A percentile compares a stretch with the other conserved stretches of the same genome.
Conservation (phyloP, 2,797 vertebrate genomes). For the Enoplosus armatus region DNA sequence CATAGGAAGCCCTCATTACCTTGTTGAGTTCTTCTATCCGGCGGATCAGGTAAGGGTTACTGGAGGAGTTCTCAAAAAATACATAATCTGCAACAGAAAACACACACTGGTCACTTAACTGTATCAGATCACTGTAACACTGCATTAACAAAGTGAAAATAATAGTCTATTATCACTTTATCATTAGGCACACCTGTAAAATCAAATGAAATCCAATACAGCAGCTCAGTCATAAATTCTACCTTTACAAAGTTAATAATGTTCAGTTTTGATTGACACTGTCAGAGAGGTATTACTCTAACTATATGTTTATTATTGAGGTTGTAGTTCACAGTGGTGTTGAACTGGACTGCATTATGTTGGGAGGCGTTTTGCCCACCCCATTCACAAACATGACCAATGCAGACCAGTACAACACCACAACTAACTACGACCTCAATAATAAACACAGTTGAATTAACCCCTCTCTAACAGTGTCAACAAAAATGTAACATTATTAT, state of each 20-base stretch:
- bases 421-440: background rate
- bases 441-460: background rate
- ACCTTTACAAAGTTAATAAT: background rate
- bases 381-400: background rate
- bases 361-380: background rate
- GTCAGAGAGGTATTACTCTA: background rate
- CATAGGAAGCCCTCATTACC: slow-evolving; percentile 81
- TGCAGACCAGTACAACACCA: background rate
- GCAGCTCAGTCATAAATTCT: background rate
- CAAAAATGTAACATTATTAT: background rate
- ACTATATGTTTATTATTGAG: background rate
- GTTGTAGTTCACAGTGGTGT: background rate
- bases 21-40: slow-evolving; percentile 99
- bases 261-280: background rate
- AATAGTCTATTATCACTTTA: background rate
- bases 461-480: background rate
- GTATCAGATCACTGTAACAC: background rate
- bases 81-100: slow-evolving; percentile 93
- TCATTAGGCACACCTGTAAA: background rate
- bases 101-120: slow-evolving; percentile 28
- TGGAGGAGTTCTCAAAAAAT: slow-evolving; percentile 98
- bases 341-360: background rate
- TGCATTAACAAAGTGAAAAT: background rate
- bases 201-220: too few relatives aligned
- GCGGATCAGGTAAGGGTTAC: slow-evolving; percentile 97